Evolutionary conservation across 2,113 vertebrate species (phyloP), one percentile per base, ranked within the genome.

Genomic region (Catharus fuscescens): DNA sequence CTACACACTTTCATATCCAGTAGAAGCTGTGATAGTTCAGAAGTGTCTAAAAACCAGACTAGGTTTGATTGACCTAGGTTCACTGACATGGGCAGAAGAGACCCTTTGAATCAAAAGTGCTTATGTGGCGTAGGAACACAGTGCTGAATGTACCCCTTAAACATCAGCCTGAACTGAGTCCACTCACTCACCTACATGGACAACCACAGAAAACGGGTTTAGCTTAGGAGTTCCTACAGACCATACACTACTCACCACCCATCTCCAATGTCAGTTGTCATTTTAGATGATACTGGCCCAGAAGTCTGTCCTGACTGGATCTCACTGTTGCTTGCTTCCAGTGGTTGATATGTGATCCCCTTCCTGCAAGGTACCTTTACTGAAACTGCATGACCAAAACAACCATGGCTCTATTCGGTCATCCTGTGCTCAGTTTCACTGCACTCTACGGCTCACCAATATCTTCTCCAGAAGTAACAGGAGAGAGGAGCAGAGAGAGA

Each of bases 1-100:
- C 91, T 80, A 93, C 81, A 80, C 47, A 60, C 31, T 85, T 69
- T n/a, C 72, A 76, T 52, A 95, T 50, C 60, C 52, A 88, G 42
- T 14, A 82, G 79, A 76, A 94, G 52, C 42, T 86, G 32, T 83
- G 42, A 65, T 36, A 78, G 47, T 56, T 88, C 48, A 74, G 48
- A 66, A 80, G 50, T 38, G 9, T 40, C 57, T 88, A 5, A 78
- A 73, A 93, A 52, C 1, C 15, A 83, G 40, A 65, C 29, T 56
- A 48, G 12, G 42, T 86, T 40, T 93, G 64, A 38, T 50, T 84
- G 78, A 72, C 18, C 56, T 31, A 64, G 12, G 16, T 24, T 44
- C 24, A 44, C 12, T 23, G 36, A 29, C 8, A 5, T 2, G 17
- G 31, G 42, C 78, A 77, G 70, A 4, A 20, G 69, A 72, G 38